Base-by-base conservation (phyloP, 2,113 vertebrate species). In the Lepisosteus oculatus region DNA sequence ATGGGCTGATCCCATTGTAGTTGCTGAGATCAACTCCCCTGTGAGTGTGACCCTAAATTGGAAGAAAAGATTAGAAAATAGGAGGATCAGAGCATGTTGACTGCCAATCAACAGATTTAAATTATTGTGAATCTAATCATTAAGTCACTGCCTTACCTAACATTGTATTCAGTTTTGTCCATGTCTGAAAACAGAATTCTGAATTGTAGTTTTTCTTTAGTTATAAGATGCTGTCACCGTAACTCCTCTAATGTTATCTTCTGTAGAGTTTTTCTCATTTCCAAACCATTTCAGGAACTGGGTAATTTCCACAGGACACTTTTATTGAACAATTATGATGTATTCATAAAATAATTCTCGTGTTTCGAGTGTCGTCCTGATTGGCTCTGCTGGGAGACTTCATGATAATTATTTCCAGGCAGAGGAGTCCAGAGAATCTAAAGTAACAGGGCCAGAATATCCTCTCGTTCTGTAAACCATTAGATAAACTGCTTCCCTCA, bases 381-480 rank as follows among this genome's bases (percentile, higher is more conserved):
- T 65, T 45, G 41, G 69, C 61, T 47, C 69, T 43, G 54, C 69
- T 43, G 69, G 54, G 65, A 64, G 15, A 54, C 17, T 54, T 67
- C 6, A 42, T 65, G 66, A 67, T 47, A 56, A 45, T 14, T 43
- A 55, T 56, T 67, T 55, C 63, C 63, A 72, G 54, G 54, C 42
- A 56, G 45, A 41, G 54, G 66, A 7, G 8, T 1, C 43, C 6
- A 8, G 64, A 45, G 64, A 15, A 66, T 66, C 64, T 43, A 66
- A 47, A n/a, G 43, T 41, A 65, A 9, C 63, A 41, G 54, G 55
- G 55, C 70, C 62, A 55, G 8, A 45, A 13, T 55, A 14, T 71
- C 15, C 61, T 43, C 62, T 41, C 15, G 14, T 56, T 57, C 70
- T 72, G 63, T 65, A 65, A 72, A 65, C 70, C 62, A 72, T 72